A percentile compares a stretch with the other conserved stretches of the same genome.
These are phyloP conservation scores for Dasypus novemcinctus DNA, from an alignment of 2,113 vertebrate species.

Conservation along the genomic window DNA sequence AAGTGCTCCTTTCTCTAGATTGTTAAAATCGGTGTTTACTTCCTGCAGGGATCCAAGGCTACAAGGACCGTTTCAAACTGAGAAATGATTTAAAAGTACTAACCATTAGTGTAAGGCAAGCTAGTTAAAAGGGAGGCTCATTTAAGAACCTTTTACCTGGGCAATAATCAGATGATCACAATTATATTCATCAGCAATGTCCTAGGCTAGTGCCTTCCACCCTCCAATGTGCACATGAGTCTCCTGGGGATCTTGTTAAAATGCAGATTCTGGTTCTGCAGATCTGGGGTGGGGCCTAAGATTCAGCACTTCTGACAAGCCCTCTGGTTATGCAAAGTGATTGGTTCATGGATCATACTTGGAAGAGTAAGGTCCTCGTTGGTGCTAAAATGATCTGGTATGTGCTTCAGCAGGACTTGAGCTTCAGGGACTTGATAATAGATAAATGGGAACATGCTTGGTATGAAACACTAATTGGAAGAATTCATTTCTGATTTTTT, in stretches of 20 bases:
- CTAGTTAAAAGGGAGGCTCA: neutral
- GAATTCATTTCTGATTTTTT: constrained; percentile 26
- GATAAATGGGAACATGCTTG: neutral
- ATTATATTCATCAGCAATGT: neutral
- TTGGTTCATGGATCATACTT: neutral
- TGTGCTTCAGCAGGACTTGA: neutral
- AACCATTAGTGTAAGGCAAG: neutral
- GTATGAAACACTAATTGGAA: constrained; percentile 11
- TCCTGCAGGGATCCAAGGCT: neutral
- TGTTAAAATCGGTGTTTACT: neutral
- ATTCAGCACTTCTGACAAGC: neutral
- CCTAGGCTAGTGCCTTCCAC: neutral
- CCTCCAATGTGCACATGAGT: neutral
- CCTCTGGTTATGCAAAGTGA: neutral
- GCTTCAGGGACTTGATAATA: neutral
- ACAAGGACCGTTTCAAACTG: neutral
- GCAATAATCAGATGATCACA: neutral
- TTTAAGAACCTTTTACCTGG: constrained; percentile 15
- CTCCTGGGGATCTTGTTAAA: neutral
- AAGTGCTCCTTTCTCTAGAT: neutral
- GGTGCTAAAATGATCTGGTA: neutral
- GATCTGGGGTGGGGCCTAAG: neutral
- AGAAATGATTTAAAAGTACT: neutral
- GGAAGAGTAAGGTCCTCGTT: neutral
- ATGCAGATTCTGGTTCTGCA: neutral